Evolutionary conservation across 2,888 invertebrate species (phyloP), one percentile per base, ranked within the genome.

Genomic region (Lissocephala sabroskyi): DNA sequence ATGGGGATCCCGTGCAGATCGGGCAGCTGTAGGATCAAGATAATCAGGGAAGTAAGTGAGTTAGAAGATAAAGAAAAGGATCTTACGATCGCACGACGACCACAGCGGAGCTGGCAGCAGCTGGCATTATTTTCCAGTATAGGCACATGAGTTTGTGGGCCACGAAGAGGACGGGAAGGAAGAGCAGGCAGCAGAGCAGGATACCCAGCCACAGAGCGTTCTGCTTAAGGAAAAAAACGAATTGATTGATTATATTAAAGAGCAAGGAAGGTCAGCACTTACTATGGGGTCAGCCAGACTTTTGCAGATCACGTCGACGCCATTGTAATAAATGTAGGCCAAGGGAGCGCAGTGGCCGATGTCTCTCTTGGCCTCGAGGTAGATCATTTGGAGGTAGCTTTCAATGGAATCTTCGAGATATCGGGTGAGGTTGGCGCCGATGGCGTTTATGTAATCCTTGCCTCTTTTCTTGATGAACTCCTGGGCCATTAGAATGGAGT

Each of bases 191-290:
- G 80, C 94, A 92, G 90, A 93, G 93, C 54, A 93, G 89, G 58
- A 95, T 86, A 49, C 95, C 92, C 74, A 93, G 89, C 96, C 97
- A 97, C 86, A 94, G 95, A 35, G 95, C 96, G 87, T 96, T 95
- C 95, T 96, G 85, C n/a, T n/a, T 17, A 83, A 56, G 42, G 41
- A 52, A 26, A 45, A 17, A 11, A 13, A 6, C 29, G 14, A 36
- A 14, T 0, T 23, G 1, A n/a, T n/a, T n/a, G n/a, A n/a, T n/a
- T n/a, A n/a, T n/a, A n/a, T n/a, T 9, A 9, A 18, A 23, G 7
- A 40, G 1, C 16, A 17, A 1, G 10, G 19, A 23, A 18, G 9
- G 2, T n/a, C 1, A 43, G 83, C 48, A 14, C 91, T 89, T 84
- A 96, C 96, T 85, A 92, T 89, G 49, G 97, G 97, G 86, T 93